These are phyloP conservation scores for Pangasius djambal DNA, from an alignment of 2,797 vertebrate species.

Conservation along the genomic window DNA sequence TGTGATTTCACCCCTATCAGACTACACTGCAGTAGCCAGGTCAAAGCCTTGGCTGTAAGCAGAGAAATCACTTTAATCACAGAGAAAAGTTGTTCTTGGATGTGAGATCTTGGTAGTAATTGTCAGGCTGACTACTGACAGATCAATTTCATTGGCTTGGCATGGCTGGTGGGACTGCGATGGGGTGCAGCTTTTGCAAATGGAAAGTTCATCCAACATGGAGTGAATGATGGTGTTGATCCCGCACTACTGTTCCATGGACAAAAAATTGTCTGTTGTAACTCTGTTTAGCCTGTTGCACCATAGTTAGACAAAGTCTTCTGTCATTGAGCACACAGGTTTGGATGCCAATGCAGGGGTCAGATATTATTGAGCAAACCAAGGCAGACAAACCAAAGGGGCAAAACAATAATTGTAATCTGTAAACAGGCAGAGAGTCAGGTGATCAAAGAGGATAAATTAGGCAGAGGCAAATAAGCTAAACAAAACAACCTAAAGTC, in stretches of 20 bases:
- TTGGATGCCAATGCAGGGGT: background rate
- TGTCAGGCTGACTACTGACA: background rate
- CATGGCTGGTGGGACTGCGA: background rate
- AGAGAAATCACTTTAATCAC: background rate
- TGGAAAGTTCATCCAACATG: background rate
- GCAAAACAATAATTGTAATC: background rate
- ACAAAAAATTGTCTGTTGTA: background rate
- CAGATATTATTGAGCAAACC: background rate
- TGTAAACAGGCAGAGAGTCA: no score
- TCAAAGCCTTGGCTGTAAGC: background rate
- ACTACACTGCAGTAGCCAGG: background rate
- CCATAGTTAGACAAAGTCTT: background rate
- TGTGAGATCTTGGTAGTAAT: background rate
- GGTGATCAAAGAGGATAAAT: background rate
- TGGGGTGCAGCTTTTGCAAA: background rate
- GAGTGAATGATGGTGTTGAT: background rate
- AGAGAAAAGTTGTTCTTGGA: background rate
- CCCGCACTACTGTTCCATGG: background rate
- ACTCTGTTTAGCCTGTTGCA: background rate
- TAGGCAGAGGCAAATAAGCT: background rate
- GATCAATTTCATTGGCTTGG: slow-evolving; percentile 1
- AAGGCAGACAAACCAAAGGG: background rate
- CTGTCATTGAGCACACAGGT: background rate
- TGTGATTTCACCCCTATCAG: background rate
- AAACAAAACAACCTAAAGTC: background rate